phyloP scores from a whole-genome alignment of 2,797 vertebrate species.

The Okamejei kenojei region DNA sequence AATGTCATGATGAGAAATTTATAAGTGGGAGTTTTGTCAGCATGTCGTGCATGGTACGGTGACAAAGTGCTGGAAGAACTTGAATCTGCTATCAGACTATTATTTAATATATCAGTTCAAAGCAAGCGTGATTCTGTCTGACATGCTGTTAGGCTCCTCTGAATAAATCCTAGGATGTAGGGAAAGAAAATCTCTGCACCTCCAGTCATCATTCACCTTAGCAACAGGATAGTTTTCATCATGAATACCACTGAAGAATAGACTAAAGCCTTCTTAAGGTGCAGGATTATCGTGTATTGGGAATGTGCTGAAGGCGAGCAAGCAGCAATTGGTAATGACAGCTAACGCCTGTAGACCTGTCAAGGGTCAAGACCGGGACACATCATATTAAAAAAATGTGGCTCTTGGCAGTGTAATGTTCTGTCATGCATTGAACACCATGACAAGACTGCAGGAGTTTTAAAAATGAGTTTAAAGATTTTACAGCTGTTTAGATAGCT shows the following conservation, averaged over 20 bases:
- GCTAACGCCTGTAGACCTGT: constrained; percentile 1
- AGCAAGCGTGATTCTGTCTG: background rate
- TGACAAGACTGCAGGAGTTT: background rate
- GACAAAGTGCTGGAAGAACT: background rate
- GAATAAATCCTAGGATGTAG: background rate
- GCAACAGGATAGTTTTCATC: background rate
- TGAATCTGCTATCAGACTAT: background rate
- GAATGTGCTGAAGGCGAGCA: background rate
- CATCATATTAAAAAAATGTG: background rate
- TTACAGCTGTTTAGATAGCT: background rate
- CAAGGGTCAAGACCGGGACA: background rate
- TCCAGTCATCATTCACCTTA: constrained; percentile 17
- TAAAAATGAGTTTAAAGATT: background rate
- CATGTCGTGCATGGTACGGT: background rate
- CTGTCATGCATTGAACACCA: constrained; percentile 13
- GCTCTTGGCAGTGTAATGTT: constrained; percentile 3
- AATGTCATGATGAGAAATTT: background rate
- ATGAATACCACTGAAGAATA: constrained; percentile 7
- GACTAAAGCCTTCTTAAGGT: constrained; percentile 1
- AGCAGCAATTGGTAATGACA: constrained; percentile 22
- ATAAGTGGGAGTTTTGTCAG: background rate
- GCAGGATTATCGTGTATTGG: constrained; percentile 31
- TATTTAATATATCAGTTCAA: background rate
- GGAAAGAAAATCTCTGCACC: background rate
- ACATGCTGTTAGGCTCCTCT: background rate